Evolutionary conservation across 2,113 vertebrate species (phyloP).

Genomic region (Sakesphorus luctuosus): DNA sequence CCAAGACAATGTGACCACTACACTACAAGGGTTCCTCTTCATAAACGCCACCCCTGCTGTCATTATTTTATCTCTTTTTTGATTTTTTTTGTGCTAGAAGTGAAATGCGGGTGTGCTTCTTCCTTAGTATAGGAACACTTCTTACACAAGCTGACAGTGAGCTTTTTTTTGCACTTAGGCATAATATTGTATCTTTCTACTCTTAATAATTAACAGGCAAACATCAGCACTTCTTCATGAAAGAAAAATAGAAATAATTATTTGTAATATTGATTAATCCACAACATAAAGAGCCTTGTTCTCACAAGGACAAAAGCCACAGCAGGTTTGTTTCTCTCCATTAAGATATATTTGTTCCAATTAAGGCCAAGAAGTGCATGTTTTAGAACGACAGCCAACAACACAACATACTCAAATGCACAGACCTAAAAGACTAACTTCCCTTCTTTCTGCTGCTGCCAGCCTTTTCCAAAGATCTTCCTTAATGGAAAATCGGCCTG

Average conservation of each 20-base stretch:
- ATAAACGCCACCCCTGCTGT: background rate
- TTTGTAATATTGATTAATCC: conserved; percentile 58
- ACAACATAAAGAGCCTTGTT: background rate
- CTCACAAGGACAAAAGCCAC: conserved; percentile 34
- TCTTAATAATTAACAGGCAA: conserved; percentile 58
- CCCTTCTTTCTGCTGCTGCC: conserved; percentile 27
- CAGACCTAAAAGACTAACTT: conserved; percentile 49
- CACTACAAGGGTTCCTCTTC: background rate
- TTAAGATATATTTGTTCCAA: conserved; percentile 55
- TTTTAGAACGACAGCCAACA: conserved; percentile 63
- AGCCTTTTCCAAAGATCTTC: conserved; percentile 69
- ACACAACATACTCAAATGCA: conserved; percentile 39
- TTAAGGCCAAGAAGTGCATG: conserved; percentile 62
- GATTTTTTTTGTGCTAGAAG: background rate
- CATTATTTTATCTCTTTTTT: background rate
- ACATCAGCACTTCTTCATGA: conserved; percentile 18
- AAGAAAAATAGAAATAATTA: conserved; percentile 72
- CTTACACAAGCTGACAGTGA: background rate
- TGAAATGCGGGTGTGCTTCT: background rate
- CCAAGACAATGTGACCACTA: background rate
- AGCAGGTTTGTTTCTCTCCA: background rate
- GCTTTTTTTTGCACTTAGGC: background rate
- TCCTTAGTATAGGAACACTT: background rate
- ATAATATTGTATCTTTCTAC: conserved; percentile 24
- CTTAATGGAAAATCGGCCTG: conserved; percentile 66